These are phyloP conservation scores for Leucophenga montana DNA, from an alignment of 2,888 invertebrate species.

Conservation along the genomic window DNA sequence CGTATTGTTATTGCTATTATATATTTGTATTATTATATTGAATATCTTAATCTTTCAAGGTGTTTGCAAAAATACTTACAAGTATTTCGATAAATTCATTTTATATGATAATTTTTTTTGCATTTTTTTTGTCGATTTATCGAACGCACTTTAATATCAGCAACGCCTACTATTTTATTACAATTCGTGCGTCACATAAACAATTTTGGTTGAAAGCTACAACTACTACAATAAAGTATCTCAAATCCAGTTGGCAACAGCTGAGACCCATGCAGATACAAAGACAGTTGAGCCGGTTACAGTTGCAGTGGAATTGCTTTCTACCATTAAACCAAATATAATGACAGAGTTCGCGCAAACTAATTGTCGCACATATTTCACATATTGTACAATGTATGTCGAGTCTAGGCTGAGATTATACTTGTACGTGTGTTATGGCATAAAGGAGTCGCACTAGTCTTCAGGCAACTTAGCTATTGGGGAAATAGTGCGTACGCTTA, in stretches of 20 bases:
- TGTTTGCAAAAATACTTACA: neutral
- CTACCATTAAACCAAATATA: conserved; percentile 2
- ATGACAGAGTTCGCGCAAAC: conserved; percentile 42
- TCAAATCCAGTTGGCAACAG: conserved; percentile 4
- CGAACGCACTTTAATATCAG: conserved; percentile 54
- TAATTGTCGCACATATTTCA: conserved; percentile 66
- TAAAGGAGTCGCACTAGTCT: neutral
- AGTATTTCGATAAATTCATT: conserved; percentile 44
- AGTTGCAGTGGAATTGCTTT: conserved; percentile 11
- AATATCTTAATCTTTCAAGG: conserved; percentile 3
- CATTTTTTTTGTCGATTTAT: conserved; percentile 44
- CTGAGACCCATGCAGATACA: neutral
- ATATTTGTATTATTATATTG: neutral
- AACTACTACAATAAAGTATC: conserved; percentile 7
- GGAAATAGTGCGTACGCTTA: conserved; percentile 53
- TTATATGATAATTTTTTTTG: conserved; percentile 28
- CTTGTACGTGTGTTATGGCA: no score
- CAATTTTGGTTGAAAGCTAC: conserved; percentile 19
- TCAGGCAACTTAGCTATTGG: conserved; percentile 27
- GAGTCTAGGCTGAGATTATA: conserved; percentile 44
- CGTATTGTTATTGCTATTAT: no score
- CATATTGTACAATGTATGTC: conserved; percentile 1
- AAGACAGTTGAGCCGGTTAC: neutral
- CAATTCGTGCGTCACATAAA: conserved; percentile 54
- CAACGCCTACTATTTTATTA: conserved; percentile 3